A percentile compares a stretch with the other conserved stretches of the same genome.
Conservation (phyloP, 2,888 invertebrate genomes). For the Dione juno region DNA sequence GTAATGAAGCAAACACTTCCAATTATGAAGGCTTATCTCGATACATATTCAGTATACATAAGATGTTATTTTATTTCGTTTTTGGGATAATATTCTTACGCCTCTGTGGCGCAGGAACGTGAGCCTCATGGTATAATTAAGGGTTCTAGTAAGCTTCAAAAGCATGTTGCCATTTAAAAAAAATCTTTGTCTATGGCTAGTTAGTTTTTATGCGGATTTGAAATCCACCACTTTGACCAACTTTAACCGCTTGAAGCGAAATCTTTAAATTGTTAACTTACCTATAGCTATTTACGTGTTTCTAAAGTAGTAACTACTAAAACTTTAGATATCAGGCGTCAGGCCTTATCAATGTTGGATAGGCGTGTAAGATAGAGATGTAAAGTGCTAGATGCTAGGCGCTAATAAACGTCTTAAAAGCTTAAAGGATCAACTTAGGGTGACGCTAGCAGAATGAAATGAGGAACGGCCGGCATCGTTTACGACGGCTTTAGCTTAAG, state of each 20-base stretch:
- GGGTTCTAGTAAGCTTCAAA: neutral
- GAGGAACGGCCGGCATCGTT: constrained; percentile 38
- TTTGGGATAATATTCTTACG: neutral
- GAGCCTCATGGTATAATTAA: neutral
- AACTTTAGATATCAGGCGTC: constrained; percentile 4
- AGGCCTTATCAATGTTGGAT: constrained; percentile 25
- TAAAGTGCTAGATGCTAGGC: constrained; percentile 29
- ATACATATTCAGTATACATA: constrained; percentile 18
- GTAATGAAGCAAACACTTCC: constrained; percentile 38
- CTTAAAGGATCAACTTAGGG: constrained; percentile 44
- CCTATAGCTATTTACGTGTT: neutral
- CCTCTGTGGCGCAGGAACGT: neutral
- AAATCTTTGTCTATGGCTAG: too few relatives aligned
- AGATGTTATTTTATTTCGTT: neutral
- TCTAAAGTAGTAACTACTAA: neutral
- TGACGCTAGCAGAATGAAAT: constrained; percentile 39
- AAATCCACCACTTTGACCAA: too few relatives aligned
- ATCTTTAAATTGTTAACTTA: too few relatives aligned
- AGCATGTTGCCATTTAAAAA: neutral
- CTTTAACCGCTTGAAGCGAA: too few relatives aligned
- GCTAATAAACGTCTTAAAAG: constrained; percentile 43
- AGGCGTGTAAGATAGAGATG: constrained; percentile 27
- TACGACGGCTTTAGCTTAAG: constrained; percentile 38
- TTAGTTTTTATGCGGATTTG: too few relatives aligned
- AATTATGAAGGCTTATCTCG: constrained; percentile 41